Conservation (phyloP, 1,140 invertebrate species). For the Drosophila ercepeae region DNA sequence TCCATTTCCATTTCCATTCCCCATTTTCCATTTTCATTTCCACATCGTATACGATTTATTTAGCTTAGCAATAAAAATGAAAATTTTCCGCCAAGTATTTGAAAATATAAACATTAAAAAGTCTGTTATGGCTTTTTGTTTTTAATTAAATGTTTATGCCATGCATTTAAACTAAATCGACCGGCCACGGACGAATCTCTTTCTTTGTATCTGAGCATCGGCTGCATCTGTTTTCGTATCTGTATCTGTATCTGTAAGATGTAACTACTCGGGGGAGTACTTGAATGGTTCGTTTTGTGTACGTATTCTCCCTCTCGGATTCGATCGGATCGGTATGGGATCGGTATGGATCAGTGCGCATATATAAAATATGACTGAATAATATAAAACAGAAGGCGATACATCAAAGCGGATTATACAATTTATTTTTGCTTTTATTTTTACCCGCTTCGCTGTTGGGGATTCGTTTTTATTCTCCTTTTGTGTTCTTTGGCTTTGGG, state of each 20-base stretch:
- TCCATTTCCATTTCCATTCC: constrained; percentile 22
- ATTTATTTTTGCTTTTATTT: constrained; percentile 76
- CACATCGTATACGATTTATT: constrained; percentile 64
- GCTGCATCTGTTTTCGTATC: constrained; percentile 30
- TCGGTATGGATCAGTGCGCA: constrained; percentile 17
- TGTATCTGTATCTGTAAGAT: constrained; percentile 42
- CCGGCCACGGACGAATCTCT: constrained; percentile 22
- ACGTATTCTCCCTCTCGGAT: constrained; percentile 36
- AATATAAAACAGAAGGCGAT: constrained; percentile 80
- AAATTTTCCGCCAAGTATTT: constrained; percentile 61
- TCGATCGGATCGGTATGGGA: constrained; percentile 2
- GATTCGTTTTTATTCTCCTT: constrained; percentile 23
- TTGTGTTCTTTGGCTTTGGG: constrained; percentile 38
- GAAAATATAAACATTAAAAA: constrained; percentile 65
- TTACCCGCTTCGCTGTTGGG: constrained; percentile 44
- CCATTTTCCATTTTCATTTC: constrained; percentile 46
- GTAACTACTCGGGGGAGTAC: constrained; percentile 51
- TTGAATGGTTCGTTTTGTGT: constrained; percentile 40
- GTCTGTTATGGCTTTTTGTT: constrained; percentile 38
- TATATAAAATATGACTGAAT: constrained; percentile 75
- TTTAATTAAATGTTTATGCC: constrained; percentile 75
- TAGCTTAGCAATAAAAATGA: constrained; percentile 66
- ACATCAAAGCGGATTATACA: constrained; percentile 80
- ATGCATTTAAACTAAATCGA: constrained; percentile 57
- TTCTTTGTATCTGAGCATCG: constrained; percentile 18